Conservation (phyloP, 2,888 invertebrate genomes). For the Acronicta aceris region DNA sequence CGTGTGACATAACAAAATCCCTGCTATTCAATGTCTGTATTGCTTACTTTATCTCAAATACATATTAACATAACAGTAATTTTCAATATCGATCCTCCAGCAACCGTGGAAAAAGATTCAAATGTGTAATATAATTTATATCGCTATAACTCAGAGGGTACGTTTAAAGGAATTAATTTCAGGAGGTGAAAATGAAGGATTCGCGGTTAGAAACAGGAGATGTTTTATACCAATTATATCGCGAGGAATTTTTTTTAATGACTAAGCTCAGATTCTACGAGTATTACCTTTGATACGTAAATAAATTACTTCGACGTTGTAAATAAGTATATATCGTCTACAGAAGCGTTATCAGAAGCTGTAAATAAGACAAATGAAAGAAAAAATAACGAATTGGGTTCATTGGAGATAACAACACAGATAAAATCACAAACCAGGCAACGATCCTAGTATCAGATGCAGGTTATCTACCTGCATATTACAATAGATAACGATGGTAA, state of each 20-base stretch:
- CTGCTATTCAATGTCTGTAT: slow-evolving; percentile 14
- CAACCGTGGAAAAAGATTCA: slow-evolving; percentile 10
- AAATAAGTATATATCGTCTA: slow-evolving; percentile 11
- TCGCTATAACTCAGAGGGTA: slow-evolving; percentile 24
- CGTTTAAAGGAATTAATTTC: slow-evolving; percentile 25
- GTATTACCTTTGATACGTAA: no score
- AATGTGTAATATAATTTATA: slow-evolving; percentile 31
- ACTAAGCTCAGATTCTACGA: slow-evolving; percentile 3
- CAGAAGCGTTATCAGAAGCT: background rate
- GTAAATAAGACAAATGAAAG: no score
- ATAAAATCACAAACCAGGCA: slow-evolving; percentile 8
- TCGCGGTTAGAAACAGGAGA: slow-evolving; percentile 16
- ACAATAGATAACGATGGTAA: slow-evolving; percentile 22
- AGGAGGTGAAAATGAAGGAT: slow-evolving; percentile 11
- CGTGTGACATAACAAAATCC: slow-evolving; percentile 28
- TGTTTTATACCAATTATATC: slow-evolving; percentile 26
- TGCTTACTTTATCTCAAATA: slow-evolving; percentile 8
- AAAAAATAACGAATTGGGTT: no score
- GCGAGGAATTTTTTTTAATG: slow-evolving; percentile 10
- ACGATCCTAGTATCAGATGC: slow-evolving; percentile 7
- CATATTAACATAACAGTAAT: background rate
- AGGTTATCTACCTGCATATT: slow-evolving; percentile 31
- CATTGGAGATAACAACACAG: background rate
- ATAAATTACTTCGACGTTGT: slow-evolving; percentile 19
- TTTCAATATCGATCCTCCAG: slow-evolving; percentile 3